These are phyloP conservation scores for Saguinus midas DNA, from an alignment of 2,113 vertebrate species.

Conservation along the genomic window DNA sequence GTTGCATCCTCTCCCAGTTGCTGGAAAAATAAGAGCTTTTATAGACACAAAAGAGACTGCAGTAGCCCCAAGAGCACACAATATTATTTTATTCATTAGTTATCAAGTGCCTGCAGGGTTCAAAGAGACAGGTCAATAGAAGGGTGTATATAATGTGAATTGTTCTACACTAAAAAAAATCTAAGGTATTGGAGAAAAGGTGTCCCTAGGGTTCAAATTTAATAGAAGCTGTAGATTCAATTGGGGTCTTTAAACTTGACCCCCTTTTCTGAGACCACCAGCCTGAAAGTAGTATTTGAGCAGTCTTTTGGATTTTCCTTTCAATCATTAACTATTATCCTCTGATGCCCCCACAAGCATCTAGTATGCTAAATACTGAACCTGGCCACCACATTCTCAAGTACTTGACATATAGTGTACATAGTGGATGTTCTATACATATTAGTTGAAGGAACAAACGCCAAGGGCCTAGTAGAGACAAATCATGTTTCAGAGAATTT, in stretches of 20 bases:
- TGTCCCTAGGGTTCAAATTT: slow-evolving; percentile 70
- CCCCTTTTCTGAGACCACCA: slow-evolving; percentile 52
- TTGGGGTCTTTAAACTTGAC: slow-evolving; percentile 53
- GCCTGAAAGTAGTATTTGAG: slow-evolving; percentile 45
- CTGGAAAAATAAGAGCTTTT: slow-evolving; percentile 68
- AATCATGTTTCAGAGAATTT: not conserved
- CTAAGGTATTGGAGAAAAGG: slow-evolving; percentile 59
- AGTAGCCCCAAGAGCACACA: slow-evolving; percentile 59
- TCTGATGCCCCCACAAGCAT: not conserved
- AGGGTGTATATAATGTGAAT: slow-evolving; percentile 68
- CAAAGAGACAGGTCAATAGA: slow-evolving; percentile 71
- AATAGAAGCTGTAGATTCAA: slow-evolving; percentile 57
- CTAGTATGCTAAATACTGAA: not conserved
- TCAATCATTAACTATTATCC: not conserved
- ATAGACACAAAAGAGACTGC: slow-evolving; percentile 62
- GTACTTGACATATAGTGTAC: not conserved
- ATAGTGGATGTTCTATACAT: not conserved
- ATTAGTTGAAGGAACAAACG: not conserved
- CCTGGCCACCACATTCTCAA: not conserved
- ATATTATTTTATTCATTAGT: slow-evolving; percentile 78
- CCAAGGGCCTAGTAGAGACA: not conserved
- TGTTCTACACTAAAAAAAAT: slow-evolving; percentile 57
- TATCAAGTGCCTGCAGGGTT: slow-evolving; percentile 74
- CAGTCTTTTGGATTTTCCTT: slow-evolving; percentile 42
- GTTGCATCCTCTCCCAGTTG: slow-evolving; percentile 24